Evolutionary conservation across 2,888 invertebrate species (phyloP), one percentile per base, ranked within the genome.

Genomic region (Actias luna): DNA sequence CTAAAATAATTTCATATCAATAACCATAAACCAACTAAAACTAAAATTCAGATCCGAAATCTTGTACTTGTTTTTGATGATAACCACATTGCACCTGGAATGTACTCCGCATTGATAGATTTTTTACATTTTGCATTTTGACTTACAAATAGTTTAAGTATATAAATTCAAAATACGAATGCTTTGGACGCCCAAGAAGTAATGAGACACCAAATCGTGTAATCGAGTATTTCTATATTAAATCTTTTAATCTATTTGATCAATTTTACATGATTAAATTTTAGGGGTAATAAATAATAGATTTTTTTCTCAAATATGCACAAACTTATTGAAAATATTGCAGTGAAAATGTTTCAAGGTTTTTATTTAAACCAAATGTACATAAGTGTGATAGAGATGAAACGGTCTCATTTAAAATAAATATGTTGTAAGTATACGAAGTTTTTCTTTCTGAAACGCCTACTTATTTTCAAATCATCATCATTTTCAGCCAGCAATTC

Each of bases 341-440:
- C 85, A 84, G 83, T 87, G 81, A 84, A 85, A 87, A 55, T 86
- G 82, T 89, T 87, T 88, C 82, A 84, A 83, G 87, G 89, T 91
- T 91, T 92, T 89, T 90, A 89, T 88, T 90, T 83, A 89, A 91
- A 91, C 92, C 90, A 91, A 91, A 89, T 92, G 92, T 92, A 92
- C 90, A 92, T 92, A 91, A 87, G 92, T 92, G 92, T 92, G 92
- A 92, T 92, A 92, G 92, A 92, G 92, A 92, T 89, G 90, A 85
- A 89, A 90, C 84, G 85, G 92, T 92, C 92, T 92, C 92, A 90
- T 89, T 89, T 88, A 88, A 92, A 92, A 91, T 90, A 90, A 92
- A 92, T 80, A 90, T 89, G 89, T 89, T 89, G 89, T 91, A 92
- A 91, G 91, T 86, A 89, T 36, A 59, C 42, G 10, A 58, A 14